A percentile compares a stretch with the other conserved stretches of the same genome.
phyloP scores from a whole-genome alignment of 2,797 vertebrate species.

The Sebastes aleutianus region DNA sequence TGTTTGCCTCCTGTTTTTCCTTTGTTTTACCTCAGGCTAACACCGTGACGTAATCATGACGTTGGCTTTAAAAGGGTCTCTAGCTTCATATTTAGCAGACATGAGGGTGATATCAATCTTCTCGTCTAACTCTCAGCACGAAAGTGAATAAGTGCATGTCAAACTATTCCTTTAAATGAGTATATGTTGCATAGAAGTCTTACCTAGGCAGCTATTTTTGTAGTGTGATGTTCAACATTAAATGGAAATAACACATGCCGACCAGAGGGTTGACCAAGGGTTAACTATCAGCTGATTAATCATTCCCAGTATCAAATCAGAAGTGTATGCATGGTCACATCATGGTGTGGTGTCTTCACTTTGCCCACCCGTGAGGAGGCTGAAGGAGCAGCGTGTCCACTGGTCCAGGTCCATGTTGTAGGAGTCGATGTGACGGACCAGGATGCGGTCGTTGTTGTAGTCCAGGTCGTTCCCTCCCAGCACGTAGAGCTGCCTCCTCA shows the following conservation, averaged over 20 bases:
- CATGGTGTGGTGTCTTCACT: neutral
- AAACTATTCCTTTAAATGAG: neutral
- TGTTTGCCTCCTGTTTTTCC: too few relatives aligned
- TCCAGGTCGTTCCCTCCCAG: slow-evolving; percentile 96
- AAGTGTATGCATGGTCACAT: neutral
- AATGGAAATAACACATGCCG: neutral
- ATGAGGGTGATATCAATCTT: too few relatives aligned
- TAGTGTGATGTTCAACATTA: neutral
- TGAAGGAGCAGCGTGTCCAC: slow-evolving; percentile 95
- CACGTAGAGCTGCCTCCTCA: slow-evolving; percentile 92
- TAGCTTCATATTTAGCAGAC: too few relatives aligned
- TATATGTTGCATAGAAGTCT: neutral
- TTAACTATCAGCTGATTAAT: neutral
- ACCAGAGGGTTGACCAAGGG: neutral
- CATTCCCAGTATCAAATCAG: neutral
- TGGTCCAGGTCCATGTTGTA: slow-evolving; percentile 94
- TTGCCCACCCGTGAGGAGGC: slow-evolving; percentile 90
- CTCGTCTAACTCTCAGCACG: too few relatives aligned
- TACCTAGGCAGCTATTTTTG: neutral
- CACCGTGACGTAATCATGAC: too few relatives aligned
- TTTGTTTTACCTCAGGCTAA: too few relatives aligned
- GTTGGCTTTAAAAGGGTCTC: too few relatives aligned
- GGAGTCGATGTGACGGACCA: slow-evolving; percentile 95
- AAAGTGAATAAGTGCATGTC: neutral
- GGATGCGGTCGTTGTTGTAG: slow-evolving; percentile 96